Conservation (phyloP, 2,113 vertebrate species). For the Tyrannus savana region DNA sequence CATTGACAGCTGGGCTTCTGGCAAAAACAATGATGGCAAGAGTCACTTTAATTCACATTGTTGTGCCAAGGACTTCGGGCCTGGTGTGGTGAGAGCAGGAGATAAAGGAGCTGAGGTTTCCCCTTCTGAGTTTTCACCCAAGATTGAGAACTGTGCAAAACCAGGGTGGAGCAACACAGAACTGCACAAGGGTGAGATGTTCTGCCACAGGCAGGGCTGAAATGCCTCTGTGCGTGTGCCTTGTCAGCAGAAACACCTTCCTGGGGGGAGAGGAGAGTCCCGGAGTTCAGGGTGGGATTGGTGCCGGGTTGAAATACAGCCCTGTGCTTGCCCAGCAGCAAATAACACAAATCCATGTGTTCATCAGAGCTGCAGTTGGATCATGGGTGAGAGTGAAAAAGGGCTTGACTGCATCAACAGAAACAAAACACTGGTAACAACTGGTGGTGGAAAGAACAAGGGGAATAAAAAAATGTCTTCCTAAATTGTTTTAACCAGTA, state of each 20-base stretch:
- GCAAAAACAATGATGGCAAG: neutral
- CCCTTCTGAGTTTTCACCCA: neutral
- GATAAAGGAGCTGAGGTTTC: neutral
- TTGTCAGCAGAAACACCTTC: neutral
- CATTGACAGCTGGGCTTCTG: neutral
- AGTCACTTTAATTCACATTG: neutral
- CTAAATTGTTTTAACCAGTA: constrained; percentile 35
- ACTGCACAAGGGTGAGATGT: neutral
- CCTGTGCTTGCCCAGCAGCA: neutral
- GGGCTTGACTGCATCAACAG: constrained; percentile 63
- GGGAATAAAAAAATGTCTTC: neutral
- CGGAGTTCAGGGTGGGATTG: neutral
- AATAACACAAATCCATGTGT: neutral
- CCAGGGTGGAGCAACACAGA: neutral
- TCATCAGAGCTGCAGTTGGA: constrained; percentile 29
- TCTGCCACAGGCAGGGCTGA: neutral
- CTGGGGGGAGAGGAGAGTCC: neutral
- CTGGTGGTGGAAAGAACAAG: constrained; percentile 8
- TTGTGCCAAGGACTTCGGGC: neutral
- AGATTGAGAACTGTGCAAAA: neutral
- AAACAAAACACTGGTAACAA: constrained; percentile 59
- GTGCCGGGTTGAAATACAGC: neutral
- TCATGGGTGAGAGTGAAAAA: constrained; percentile 53
- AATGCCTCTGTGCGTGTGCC: neutral
- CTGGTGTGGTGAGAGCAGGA: neutral